Conservation (phyloP, 2,888 invertebrate genomes). For the Agrilus mali region DNA sequence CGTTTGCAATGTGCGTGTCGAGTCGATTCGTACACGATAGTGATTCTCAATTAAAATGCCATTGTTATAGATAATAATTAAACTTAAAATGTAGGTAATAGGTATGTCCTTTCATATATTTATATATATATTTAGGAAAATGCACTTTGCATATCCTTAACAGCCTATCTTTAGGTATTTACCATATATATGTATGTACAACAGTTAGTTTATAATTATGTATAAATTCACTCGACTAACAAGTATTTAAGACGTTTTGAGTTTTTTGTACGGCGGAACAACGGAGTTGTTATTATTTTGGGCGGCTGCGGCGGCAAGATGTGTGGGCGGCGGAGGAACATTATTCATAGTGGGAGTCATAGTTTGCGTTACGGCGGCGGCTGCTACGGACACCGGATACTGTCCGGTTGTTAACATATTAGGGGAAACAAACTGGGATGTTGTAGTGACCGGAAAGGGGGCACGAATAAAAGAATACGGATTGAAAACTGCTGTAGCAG, state of each 20-base stretch:
- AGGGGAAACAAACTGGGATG: conserved; percentile 35
- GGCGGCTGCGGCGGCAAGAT: conserved; percentile 35
- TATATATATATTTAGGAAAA: too few relatives aligned
- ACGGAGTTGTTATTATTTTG: conserved; percentile 38
- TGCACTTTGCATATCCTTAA: too few relatives aligned
- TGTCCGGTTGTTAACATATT: conserved; percentile 12
- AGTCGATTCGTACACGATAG: too few relatives aligned
- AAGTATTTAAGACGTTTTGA: conserved; percentile 76
- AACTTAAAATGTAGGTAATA: too few relatives aligned
- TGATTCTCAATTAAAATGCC: too few relatives aligned
- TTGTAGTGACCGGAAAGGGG: conserved; percentile 21
- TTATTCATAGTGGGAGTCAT: conserved; percentile 20
- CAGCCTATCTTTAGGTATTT: too few relatives aligned
- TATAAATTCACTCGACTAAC: background rate
- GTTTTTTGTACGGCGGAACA: conserved; percentile 79
- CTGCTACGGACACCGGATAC: conserved; percentile 36
- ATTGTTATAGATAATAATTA: too few relatives aligned
- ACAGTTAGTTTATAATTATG: too few relatives aligned
- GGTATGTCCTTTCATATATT: too few relatives aligned
- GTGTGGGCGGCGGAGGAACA: conserved; percentile 26
- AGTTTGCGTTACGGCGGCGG: conserved; percentile 29
- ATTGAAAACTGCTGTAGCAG: conserved; percentile 28
- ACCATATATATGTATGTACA: too few relatives aligned
- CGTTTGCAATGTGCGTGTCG: too few relatives aligned
- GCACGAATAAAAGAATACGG: conserved; percentile 37